Evolutionary conservation across 2,113 vertebrate genomes (phyloP).

Genomic region (Python bivittatus): DNA sequence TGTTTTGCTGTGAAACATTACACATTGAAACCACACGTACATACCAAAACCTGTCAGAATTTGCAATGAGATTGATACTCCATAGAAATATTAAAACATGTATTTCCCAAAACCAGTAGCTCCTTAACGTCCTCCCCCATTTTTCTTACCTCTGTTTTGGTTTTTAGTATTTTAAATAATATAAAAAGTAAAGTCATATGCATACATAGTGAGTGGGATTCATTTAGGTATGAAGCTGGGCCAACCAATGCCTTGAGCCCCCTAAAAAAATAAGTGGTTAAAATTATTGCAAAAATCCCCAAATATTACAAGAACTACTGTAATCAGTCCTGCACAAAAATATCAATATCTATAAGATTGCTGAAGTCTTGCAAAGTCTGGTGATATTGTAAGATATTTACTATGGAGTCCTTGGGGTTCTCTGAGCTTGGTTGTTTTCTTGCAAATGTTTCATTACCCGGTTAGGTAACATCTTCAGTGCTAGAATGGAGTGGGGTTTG

Average conservation of each 20-base stretch:
- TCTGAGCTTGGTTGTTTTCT: no score
- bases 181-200: neutral
- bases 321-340: neutral
- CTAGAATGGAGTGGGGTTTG: no score
- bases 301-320: neutral
- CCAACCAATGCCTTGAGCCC: neutral
- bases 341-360: neutral
- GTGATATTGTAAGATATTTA: neutral
- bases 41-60: neutral
- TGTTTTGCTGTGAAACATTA: neutral
- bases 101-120: neutral
- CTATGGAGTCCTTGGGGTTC: no score
- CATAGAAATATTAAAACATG: neutral
- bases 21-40: neutral
- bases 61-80: neutral
- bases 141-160: neutral
- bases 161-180: neutral
- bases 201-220: neutral
- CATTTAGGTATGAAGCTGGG: neutral
- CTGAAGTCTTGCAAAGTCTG: neutral
- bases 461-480: no score
- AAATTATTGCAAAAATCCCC: neutral
- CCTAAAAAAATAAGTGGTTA: neutral
- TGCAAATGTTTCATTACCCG: no score
- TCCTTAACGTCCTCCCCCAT: neutral